Conservation (phyloP, 2,888 invertebrate species). For the Calephelis perditalis region DNA sequence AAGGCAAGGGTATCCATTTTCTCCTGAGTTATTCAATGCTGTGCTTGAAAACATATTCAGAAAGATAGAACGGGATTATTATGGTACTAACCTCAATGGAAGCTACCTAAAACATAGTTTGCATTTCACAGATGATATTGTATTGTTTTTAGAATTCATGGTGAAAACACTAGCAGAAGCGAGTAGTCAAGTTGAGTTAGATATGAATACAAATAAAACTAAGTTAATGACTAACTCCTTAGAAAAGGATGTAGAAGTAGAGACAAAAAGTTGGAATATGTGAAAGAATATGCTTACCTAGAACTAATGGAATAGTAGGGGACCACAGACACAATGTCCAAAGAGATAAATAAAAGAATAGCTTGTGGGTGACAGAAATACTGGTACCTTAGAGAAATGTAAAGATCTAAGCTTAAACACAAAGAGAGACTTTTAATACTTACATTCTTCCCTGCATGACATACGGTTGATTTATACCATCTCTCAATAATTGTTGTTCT, state of each 20-base stretch:
- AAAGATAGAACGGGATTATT: slow-evolving; percentile 16
- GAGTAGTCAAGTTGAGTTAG: slow-evolving; percentile 16
- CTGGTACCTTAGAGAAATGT: no score
- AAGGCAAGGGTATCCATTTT: slow-evolving; percentile 21
- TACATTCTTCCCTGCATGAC: slow-evolving; percentile 2
- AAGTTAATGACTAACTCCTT: no score
- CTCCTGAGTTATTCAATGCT: slow-evolving; percentile 13
- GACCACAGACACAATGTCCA: slow-evolving; percentile 17
- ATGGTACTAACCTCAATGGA: slow-evolving; percentile 17
- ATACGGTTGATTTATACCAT: slow-evolving; percentile 1
- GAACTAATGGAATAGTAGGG: no score
- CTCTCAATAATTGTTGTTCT: no score
- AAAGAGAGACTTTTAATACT: slow-evolving; percentile 20
- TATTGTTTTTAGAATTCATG: no score
- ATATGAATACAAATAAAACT: slow-evolving; percentile 14
- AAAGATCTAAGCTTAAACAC: no score
- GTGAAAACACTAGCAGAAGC: no score
- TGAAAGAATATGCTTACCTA: no score
- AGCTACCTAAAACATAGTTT: slow-evolving; percentile 9
- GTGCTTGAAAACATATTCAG: slow-evolving; percentile 15
- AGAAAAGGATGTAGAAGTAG: no score
- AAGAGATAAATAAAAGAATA: slow-evolving; percentile 25
- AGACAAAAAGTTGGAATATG: no score
- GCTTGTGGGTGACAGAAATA: slow-evolving; percentile 17
- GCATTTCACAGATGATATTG: no score